Evolutionary conservation across 2,888 invertebrate genomes (phyloP).

Genomic region (Diachrysia chrysitis): DNA sequence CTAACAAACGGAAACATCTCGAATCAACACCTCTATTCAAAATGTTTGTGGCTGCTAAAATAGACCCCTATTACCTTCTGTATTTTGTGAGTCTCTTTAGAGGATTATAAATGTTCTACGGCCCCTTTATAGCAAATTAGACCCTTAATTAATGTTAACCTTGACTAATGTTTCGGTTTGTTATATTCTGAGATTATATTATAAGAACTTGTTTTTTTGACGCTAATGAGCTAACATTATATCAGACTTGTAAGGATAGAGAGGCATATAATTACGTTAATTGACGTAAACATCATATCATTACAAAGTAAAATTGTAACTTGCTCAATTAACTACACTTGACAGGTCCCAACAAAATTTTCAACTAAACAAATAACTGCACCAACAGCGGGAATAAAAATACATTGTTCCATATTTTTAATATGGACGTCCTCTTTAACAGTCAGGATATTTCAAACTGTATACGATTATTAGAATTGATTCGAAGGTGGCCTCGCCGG

Average conservation of each 20-base stretch:
- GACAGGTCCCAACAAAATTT: too few species aligned
- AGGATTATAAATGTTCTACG: neutral
- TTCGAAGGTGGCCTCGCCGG: conserved; percentile 44
- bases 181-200: neutral
- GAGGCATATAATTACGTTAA: too few species aligned
- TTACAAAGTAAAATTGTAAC: too few species aligned
- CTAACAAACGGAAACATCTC: conserved; percentile 24
- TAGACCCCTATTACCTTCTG: conserved; percentile 7
- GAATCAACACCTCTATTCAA: conserved; percentile 8
- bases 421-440: conserved; percentile 20
- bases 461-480: conserved; percentile 53
- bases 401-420: conserved; percentile 20
- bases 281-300: too few species aligned
- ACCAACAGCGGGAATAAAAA: too few species aligned
- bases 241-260: too few species aligned
- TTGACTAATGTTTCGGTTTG: conserved; percentile 4
- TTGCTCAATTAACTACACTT: too few species aligned
- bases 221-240: neutral
- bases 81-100: conserved; percentile 1
- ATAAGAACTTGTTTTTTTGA: conserved; percentile 3
- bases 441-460: conserved; percentile 51
- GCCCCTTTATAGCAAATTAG: neutral
- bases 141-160: conserved; percentile 5
- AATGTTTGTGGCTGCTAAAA: neutral
- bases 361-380: too few species aligned